Evolutionary conservation across 2,888 invertebrate genomes (phyloP), one percentile per base, ranked within the genome.

Genomic region (Caenorhabditis sp.): DNA sequence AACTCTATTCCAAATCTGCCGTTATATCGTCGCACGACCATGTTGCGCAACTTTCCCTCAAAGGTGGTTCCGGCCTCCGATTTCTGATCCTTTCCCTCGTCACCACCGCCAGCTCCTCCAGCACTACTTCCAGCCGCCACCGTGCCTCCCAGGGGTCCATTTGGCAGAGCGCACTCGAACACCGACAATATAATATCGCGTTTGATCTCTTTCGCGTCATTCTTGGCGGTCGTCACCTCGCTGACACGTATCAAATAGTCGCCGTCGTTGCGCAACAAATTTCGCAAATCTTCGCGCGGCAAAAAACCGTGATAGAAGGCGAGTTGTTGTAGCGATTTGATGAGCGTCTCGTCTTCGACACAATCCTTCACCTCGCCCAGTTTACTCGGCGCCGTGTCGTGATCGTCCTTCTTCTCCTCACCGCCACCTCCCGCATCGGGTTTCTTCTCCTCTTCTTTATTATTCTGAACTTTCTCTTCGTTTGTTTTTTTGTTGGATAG

Each of bases 221-320:
- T 31, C 43, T 43, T 43, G 3, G 43, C 17, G 3, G 43, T 17
- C 14, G 43, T 43, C 5, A 72, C 61, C 21, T 73, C 73, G 1
- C 65, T 65, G 0, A 73, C 73, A 6, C 73, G 68, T 0, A 73
- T 12, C 50, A 73, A 43, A 43, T 59, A 73, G 27, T 73, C 73
- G n/a, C 73, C 73, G 0, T 58, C 49, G 27, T 64, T 62, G 4
- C 31, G 21, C 14, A 73, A 51, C 2, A 62, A 53, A 23, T 53
- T 53, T 8, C 21, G 57, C 14, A 73, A 24, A 54, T 73, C 73
- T 51, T 73, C 73, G 17, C 73, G 57, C 31, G 73, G 73, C 31
- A 73, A 6, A 37, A 73, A 73, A 23, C 73, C 73, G 43, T 73
- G 73, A 55, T 73, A 73, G 59, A 68, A 73, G 1, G 17, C 23